Evolutionary conservation across 1,140 invertebrate genomes (phyloP).

Genomic region (Venturia canescens): DNA sequence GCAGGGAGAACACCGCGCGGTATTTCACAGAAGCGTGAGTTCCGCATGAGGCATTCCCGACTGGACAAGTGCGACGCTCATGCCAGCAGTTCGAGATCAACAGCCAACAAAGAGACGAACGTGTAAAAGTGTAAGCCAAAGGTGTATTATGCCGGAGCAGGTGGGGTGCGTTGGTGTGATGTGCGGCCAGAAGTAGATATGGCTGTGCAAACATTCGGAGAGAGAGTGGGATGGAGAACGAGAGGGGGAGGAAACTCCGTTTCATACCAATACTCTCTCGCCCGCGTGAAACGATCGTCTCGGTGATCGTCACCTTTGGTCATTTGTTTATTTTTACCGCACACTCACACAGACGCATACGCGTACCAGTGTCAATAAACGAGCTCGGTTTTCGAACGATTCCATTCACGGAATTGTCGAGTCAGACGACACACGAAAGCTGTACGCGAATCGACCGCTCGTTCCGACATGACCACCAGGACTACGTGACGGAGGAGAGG

Average conservation of each 20-base stretch:
- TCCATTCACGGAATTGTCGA: constrained; percentile 16
- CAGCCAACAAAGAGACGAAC: background rate
- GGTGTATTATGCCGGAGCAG: background rate
- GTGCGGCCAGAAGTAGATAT: constrained; percentile 8
- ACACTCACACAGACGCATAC: background rate
- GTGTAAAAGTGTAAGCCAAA: constrained; percentile 5
- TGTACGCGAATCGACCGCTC: background rate
- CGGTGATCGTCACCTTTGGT: constrained; percentile 24
- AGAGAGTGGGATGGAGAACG: background rate
- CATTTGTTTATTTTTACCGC: constrained; percentile 2
- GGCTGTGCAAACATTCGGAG: constrained; percentile 10
- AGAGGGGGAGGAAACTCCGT: background rate
- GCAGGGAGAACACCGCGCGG: background rate
- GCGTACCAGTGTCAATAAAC: background rate
- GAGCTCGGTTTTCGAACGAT: background rate
- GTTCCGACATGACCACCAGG: background rate
- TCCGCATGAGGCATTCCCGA: background rate
- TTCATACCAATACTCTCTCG: background rate
- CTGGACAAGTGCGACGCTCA: background rate
- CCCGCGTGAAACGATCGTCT: background rate
- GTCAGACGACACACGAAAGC: constrained; percentile 10
- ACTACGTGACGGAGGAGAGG: background rate
- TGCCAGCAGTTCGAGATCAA: constrained; percentile 8
- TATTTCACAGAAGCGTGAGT: constrained; percentile 6
- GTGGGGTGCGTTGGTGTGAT: background rate